These are phyloP conservation scores for Lithobates sylvaticus DNA, from an alignment of 2,797 vertebrate genomes.

Conservation along the genomic window DNA sequence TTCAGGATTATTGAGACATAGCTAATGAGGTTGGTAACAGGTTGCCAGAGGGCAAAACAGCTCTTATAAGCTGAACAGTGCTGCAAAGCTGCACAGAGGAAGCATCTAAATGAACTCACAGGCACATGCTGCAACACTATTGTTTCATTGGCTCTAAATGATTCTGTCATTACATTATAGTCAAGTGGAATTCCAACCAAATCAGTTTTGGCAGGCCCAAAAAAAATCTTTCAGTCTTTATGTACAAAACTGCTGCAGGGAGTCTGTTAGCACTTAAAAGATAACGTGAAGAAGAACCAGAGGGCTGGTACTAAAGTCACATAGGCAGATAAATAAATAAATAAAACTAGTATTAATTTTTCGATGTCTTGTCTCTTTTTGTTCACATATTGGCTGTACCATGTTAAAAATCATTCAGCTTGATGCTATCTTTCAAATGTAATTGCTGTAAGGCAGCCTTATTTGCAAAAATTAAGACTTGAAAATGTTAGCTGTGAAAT, in stretches of 20 bases:
- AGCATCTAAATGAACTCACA: conserved; percentile 39
- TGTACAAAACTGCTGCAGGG: conserved; percentile 54
- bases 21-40: conserved; percentile 22
- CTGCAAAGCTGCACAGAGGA: conserved; percentile 29
- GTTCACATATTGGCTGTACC: conserved; percentile 5
- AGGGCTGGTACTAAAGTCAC: neutral
- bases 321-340: neutral
- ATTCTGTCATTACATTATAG: conserved; percentile 53
- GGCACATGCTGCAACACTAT: conserved; percentile 30
- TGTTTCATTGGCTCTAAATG: conserved; percentile 35
- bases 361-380: neutral
- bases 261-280: conserved; percentile 46
- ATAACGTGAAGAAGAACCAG: conserved; percentile 23
- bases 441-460: conserved; percentile 21
- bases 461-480: conserved; percentile 18
- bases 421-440: neutral
- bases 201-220: conserved; percentile 50
- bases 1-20: conserved; percentile 24
- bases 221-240: conserved; percentile 37
- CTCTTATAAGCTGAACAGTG: conserved; percentile 27
- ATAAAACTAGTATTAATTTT: neutral
- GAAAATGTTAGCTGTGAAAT: conserved; percentile 12
- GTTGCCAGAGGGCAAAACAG: conserved; percentile 43
- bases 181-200: conserved; percentile 37
- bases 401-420: conserved; percentile 10